Base-by-base conservation (phyloP, 2,888 invertebrate genomes). In the Hedychridium roseum region DNA sequence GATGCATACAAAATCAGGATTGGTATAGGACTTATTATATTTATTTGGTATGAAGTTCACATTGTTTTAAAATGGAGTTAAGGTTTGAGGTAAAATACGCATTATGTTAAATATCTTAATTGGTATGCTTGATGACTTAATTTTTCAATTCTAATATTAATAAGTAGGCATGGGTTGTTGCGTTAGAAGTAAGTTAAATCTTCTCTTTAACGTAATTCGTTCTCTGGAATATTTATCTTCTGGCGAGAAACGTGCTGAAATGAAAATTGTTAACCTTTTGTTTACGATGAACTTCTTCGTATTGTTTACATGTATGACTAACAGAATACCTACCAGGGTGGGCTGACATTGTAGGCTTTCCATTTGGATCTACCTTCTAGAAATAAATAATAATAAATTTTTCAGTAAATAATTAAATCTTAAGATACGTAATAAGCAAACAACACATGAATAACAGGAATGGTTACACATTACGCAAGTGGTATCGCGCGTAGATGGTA, bases 141-240 rank as follows among this genome's bases (percentile, higher is more conserved):
- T n/a, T 23, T 5, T 6, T 23, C 23, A 11, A 7, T 3, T n/a
- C 7, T n/a, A 9, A 27, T 12, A n/a, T 82, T 80, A 89, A 75
- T 86, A 88, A 36, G 86, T 81, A 28, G 88, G 87, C 70, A 87
- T 84, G 5, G 93, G 88, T 71, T 90, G 86, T 74, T 96, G 95
- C 7, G 93, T 94, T 5, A 91, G 83, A 15, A 97, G 84, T 12
- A 97, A 83, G 15, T 90, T 90, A 80, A 94, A 97, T 70, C 97
- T 84, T 75, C 91, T 90, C 82, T 97, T 97, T 54, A 95, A 88
- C 6, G 86, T 89, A 55, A 97, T 88, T 66, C 97, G 84, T 67
- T 97, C 90, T 57, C 90, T 85, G 1, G 95, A 96, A 79, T 90
- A 94, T 78, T 93, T 92, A 78, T 97, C 97, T 79, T 96, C 95